Conservation (phyloP, 2,113 vertebrate species). For the Steatornis caripensis region DNA sequence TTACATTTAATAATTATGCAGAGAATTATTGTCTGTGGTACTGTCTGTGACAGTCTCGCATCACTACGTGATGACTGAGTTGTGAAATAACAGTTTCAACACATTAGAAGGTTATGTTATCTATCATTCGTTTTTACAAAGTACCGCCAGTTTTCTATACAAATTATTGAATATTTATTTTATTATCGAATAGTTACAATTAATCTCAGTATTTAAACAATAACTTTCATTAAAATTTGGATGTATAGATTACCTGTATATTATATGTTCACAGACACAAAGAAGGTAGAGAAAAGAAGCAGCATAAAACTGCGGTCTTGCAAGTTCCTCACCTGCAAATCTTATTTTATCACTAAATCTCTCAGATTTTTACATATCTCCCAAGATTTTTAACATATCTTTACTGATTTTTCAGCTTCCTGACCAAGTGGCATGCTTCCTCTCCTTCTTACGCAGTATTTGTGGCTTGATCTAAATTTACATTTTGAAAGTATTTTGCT, state of each 20-base stretch:
- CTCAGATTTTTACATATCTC: background rate
- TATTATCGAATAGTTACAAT: background rate
- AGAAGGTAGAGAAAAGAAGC: background rate
- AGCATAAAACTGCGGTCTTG: background rate
- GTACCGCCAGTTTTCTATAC: background rate
- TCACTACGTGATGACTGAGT: background rate
- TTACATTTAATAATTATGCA: background rate
- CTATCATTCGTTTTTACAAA: background rate
- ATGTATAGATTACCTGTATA: background rate
- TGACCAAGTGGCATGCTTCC: background rate
- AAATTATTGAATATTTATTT: background rate
- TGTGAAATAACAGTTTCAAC: background rate
- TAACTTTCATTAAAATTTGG: background rate
- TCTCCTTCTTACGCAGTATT: background rate
- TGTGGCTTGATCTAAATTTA: background rate
- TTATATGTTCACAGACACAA: background rate
- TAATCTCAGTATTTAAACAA: background rate
- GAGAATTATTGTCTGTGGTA: background rate
- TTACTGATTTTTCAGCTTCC: background rate
- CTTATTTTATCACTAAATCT: background rate
- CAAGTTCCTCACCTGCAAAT: background rate
- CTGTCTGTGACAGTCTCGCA: background rate
- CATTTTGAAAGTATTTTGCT: background rate
- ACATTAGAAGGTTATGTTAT: background rate
- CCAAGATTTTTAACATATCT: accelerated